Conservation (phyloP, 2,113 vertebrate genomes). For the Xenotilapia longispinis region DNA sequence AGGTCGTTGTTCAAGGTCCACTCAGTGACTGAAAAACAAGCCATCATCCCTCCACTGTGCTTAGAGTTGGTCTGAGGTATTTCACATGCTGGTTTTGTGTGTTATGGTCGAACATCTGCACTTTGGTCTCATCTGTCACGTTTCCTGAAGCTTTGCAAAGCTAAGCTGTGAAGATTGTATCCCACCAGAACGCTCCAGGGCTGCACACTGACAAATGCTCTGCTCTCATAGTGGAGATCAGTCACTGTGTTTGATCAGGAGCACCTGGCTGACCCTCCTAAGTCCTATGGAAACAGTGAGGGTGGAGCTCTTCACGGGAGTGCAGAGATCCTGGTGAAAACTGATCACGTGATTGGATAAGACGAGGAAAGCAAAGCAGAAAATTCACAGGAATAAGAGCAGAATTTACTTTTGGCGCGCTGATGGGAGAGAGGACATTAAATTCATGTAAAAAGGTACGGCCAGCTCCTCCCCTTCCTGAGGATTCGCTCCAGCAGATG, state of each 20-base stretch:
- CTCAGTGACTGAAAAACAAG: neutral
- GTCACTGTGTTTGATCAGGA: accelerated
- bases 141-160: neutral
- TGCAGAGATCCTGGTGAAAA: neutral
- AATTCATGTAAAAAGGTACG: neutral
- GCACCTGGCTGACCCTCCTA: neutral
- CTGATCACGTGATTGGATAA: neutral
- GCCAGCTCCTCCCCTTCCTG: neutral
- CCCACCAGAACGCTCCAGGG: neutral
- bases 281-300: neutral
- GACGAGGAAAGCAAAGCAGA: neutral
- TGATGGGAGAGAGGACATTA: neutral
- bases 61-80: neutral
- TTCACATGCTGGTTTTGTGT: neutral
- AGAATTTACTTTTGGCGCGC: neutral
- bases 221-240: accelerated
- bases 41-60: neutral
- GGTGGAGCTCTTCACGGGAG: neutral
- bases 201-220: neutral
- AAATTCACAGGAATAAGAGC: neutral
- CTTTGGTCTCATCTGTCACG: neutral
- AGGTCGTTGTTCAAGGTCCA: neutral
- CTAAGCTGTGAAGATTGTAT: neutral
- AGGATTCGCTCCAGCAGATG: neutral
- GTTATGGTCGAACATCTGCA: accelerated